Evolutionary conservation across 2,797 vertebrate genomes (phyloP), one percentile per base, ranked within the genome.

Genomic region (Falco biarmicus): DNA sequence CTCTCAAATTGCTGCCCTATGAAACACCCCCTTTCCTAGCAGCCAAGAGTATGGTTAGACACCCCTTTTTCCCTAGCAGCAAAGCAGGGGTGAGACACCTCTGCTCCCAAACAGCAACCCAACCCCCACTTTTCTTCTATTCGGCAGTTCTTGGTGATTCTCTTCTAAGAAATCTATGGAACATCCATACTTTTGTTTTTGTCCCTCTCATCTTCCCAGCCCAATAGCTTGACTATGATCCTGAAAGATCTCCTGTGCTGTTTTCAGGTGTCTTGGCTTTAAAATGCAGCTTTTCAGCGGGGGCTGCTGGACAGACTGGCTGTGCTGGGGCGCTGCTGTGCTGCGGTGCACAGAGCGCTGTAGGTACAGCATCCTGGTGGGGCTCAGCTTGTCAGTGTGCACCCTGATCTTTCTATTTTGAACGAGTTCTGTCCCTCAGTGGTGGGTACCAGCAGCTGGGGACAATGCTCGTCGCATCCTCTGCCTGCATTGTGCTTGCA

Each of bases 31-130:
- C 3, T 41, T 68, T 73, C 31, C 32, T 12, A 47, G 15, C 29
- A 91, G 51, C 21, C 1, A 8, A 20, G 8, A 0, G 15, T 2
- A 1, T 9, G 13, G 6, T 37, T 56, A 50, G 28, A 19, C 1
- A 32, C 4, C 9, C 17, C 18, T 7, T 50, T 18, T 20, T 10
- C 32, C 43, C 32, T 4, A 43, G 47, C 75, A 65, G 18, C 66
- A 85, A 75, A 80, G 47, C 26, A 39, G 18, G 19, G 14, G 14
- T 14, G 39, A 66, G 57, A 29, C 3, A 14, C 41, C 29, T 41
- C 21, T 14, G 16, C 5, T 25, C 17, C 31, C 31, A 43, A 59
- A 17, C 17, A 4, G 1, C n/a, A 22, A 17, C 13, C 47, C 37
- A 90, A 47, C 0, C 3, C 19, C 16, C 15, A 5, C 4, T 1